Conservation (phyloP, 2,797 vertebrate genomes). For the Enteromius paludinosus region DNA sequence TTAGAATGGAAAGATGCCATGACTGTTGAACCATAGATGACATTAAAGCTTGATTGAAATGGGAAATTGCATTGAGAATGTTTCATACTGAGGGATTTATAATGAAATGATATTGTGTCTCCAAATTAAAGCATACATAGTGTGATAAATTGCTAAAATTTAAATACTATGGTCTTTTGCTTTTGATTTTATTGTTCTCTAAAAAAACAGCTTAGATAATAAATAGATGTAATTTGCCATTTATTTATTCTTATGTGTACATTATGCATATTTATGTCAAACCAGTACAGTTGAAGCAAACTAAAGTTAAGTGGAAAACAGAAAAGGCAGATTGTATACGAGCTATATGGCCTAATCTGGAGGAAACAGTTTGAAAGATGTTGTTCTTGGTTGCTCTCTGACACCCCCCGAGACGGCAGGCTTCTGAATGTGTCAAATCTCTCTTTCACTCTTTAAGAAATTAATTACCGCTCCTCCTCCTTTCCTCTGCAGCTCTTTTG, state of each 20-base stretch:
- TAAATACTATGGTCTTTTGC: too few relatives aligned
- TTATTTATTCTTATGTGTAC: not conserved
- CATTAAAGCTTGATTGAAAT: not conserved
- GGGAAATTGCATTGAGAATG: too few relatives aligned
- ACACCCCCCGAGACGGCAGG: slow-evolving; percentile 59
- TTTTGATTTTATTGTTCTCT: not conserved
- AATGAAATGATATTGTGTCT: not conserved
- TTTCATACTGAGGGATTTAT: not conserved
- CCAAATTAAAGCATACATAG: too few relatives aligned
- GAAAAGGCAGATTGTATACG: slow-evolving; percentile 42
- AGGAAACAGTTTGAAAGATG: slow-evolving; percentile 63
- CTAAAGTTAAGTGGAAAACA: slow-evolving; percentile 38
- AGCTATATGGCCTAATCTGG: slow-evolving; percentile 38
- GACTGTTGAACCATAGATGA: not conserved
- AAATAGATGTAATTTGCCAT: not conserved
- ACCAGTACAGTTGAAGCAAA: slow-evolving; percentile 39
- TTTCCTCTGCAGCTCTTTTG: slow-evolving; percentile 88
- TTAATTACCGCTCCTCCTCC: slow-evolving; percentile 71
- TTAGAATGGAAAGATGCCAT: not conserved
- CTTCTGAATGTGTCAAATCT: slow-evolving; percentile 74
- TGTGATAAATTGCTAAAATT: not conserved
- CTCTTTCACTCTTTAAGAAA: slow-evolving; percentile 74
- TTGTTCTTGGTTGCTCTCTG: slow-evolving; percentile 60
- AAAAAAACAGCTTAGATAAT: not conserved
- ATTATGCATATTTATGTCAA: slow-evolving; percentile 2